Conservation (phyloP, 2,888 invertebrate genomes). For the Drosophila prolongata region DNA sequence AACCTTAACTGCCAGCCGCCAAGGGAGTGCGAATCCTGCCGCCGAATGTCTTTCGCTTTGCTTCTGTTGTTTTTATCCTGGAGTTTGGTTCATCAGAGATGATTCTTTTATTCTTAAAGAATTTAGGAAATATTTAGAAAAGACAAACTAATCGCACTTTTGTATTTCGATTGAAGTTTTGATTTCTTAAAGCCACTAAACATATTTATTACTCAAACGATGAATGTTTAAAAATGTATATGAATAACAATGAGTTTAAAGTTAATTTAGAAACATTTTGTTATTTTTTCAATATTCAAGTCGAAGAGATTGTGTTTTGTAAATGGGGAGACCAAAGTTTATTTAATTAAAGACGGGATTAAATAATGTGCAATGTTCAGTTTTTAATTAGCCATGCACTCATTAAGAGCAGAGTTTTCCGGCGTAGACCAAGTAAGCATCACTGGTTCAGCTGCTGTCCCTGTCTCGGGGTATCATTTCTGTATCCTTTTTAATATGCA, state of each 20-base stretch:
- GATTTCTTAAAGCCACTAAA: too few relatives aligned
- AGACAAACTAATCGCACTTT: too few relatives aligned
- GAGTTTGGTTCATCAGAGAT: conserved; percentile 1
- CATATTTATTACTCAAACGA: too few relatives aligned
- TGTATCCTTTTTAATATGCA: conserved; percentile 56
- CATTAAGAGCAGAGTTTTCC: not conserved
- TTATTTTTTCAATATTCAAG: too few relatives aligned
- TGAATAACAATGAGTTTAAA: too few relatives aligned
- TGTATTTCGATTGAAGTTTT: too few relatives aligned
- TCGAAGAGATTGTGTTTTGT: too few relatives aligned
- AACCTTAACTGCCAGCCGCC: conserved; percentile 28
- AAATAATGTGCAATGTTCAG: not conserved
- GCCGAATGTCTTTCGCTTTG: conserved; percentile 22
- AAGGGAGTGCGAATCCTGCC: conserved; percentile 31
- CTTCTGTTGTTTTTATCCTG: conserved; percentile 12
- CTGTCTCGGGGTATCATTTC: conserved; percentile 24
- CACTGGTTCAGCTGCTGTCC: conserved; percentile 10
- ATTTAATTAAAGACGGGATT: too few relatives aligned
- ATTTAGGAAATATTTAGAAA: too few relatives aligned
- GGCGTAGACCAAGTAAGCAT: conserved; percentile 8
- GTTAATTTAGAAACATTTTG: too few relatives aligned
- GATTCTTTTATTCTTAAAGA: not conserved
- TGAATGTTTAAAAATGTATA: too few relatives aligned
- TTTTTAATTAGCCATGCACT: not conserved
- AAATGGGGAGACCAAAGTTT: too few relatives aligned